Base-by-base conservation (phyloP, 2,888 invertebrate species). In the Eucriotettix oculatus region DNA sequence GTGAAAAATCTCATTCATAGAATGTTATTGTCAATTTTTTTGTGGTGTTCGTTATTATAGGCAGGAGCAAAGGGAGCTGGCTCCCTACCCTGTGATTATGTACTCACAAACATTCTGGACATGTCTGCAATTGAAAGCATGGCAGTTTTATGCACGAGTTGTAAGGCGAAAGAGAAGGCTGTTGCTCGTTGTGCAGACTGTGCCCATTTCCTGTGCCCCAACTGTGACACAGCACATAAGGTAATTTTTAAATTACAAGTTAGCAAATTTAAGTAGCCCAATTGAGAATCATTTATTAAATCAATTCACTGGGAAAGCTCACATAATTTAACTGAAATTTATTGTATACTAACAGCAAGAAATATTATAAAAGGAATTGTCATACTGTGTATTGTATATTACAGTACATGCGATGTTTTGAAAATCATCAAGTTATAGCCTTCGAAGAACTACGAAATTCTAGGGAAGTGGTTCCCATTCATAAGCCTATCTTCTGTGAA, bases 141-240 rank as follows among this genome's bases (percentile, higher is more conserved):
- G 69, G 85, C 87, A 65, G 77, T 82, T 52, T 70, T 78, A 1
- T 96, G 96, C 76, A 93, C 94, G 60, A 93, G 94, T 65, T 97
- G 96, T 79, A 96, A 94, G 72, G 89, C 93, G 68, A 92, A 92
- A 76, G 94, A 95, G 76, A 86, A 87, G 68, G 95, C 95, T 16
- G 88, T 94, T 58, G 94, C 95, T 12, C 84, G 93, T 63, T 97
- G 96, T 76, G 88, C 88, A 68, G 94, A 96, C 72, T 97, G 96
- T 76, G 90, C 92, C 69, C 92, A 92, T 74, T 90, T 94, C 72
- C 78, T 97, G 57, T 96, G 96, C 75, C 84, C 87, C 64, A 90
- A 92, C 71, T 97, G 96, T 77, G 92, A 93, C 69, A 90, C 91
- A 52, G 96, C 96, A 61, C 96, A 97, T 74, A 89, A 92, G 73